Conservation (phyloP, 2,113 vertebrate genomes). For the Regulus satrapa region DNA sequence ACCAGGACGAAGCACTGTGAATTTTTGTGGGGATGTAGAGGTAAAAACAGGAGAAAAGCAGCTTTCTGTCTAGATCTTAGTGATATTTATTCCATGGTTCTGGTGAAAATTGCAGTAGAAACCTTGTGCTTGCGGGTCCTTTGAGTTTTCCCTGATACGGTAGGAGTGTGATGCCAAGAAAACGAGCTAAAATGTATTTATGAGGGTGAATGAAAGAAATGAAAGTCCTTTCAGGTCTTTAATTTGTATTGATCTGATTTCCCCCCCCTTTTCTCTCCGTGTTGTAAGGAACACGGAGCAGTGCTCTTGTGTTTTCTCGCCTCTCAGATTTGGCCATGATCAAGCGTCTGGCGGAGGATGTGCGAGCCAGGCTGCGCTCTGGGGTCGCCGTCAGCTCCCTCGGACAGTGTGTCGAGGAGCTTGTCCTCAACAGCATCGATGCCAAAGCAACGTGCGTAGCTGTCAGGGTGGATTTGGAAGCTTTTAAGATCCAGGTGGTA, state of each 20-base stretch:
- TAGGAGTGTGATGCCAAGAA: background rate
- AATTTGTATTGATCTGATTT: background rate
- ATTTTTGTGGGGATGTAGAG: background rate
- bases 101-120: background rate
- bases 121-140: background rate
- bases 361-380: slow-evolving; percentile 84
- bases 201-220: background rate
- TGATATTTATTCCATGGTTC: background rate
- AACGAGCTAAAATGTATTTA: background rate
- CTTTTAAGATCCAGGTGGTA: slow-evolving; percentile 90
- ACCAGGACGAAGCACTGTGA: background rate
- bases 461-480: slow-evolving; percentile 85
- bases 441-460: slow-evolving; percentile 90
- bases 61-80: background rate
- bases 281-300: background rate
- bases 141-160: rapidly evolving
- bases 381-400: slow-evolving; percentile 83
- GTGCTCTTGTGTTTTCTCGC: background rate
- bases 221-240: background rate
- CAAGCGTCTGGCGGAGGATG: slow-evolving; percentile 78
- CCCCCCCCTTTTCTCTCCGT: background rate
- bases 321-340: slow-evolving; percentile 78
- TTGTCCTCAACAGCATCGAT: slow-evolving; percentile 89
- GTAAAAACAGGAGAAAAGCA: background rate
- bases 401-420: slow-evolving; percentile 91